These are phyloP conservation scores for Cheumatopsyche charites DNA, from an alignment of 1,140 invertebrate genomes.

Conservation along the genomic window DNA sequence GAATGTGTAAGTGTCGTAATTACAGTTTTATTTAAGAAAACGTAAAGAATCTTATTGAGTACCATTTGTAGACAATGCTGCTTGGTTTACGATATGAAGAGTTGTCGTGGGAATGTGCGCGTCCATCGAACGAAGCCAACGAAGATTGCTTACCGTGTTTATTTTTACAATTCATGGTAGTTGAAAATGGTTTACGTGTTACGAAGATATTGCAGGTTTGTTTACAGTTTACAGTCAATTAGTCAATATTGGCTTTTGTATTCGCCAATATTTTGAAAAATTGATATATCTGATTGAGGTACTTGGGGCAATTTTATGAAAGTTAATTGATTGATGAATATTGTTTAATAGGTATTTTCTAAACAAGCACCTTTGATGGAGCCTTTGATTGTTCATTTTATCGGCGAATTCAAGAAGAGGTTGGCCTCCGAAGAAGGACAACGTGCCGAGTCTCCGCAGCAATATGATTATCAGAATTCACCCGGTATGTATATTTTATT, in stretches of 20 bases:
- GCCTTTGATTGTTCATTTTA: conserved; percentile 85
- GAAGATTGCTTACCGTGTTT: conserved; percentile 87
- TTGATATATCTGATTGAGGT: too few relatives aligned
- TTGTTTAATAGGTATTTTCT: conserved; percentile 82
- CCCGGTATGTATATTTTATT: conserved; percentile 37
- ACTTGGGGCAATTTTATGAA: too few relatives aligned
- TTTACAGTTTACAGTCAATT: neutral
- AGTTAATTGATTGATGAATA: conserved; percentile 37
- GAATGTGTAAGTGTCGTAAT: conserved; percentile 73
- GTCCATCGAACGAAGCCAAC: conserved; percentile 82
- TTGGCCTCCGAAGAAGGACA: conserved; percentile 49
- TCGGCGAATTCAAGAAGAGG: conserved; percentile 70
- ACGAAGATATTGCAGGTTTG: conserved; percentile 76
- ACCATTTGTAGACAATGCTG: conserved; percentile 75
- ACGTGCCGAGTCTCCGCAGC: conserved; percentile 44
- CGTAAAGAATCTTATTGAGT: too few relatives aligned
- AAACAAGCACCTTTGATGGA: conserved; percentile 92
- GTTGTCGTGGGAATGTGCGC: conserved; percentile 87
- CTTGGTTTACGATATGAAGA: conserved; percentile 86
- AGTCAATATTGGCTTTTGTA: neutral
- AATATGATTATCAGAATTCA: conserved; percentile 47
- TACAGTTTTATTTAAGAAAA: neutral
- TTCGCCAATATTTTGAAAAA: neutral
- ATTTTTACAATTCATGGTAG: conserved; percentile 80
- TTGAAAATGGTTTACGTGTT: conserved; percentile 82